Evolutionary conservation across 2,113 vertebrate genomes (phyloP).

Genomic region (Cryptomyrus ogoouensis): DNA sequence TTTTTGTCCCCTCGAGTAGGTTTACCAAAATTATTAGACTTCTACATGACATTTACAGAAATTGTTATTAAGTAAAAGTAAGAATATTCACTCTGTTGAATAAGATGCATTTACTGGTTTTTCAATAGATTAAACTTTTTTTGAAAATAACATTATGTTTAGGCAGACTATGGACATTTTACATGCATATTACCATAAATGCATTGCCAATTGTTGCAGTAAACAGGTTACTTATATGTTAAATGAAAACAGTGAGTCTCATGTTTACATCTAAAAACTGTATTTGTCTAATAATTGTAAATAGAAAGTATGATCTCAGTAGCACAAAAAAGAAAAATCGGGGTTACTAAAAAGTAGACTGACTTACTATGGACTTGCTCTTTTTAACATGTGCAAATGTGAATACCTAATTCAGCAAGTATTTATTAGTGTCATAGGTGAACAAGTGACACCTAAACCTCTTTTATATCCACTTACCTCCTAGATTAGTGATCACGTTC

Average conservation of each 20-base stretch:
- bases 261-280: background rate
- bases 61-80: no score
- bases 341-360: background rate
- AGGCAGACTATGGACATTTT: background rate
- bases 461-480: background rate
- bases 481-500: background rate
- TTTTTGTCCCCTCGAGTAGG: background rate
- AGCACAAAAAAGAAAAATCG: background rate
- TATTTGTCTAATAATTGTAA: background rate
- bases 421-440: slow-evolving; percentile 14
- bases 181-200: background rate
- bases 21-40: background rate
- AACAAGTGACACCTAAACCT: background rate
- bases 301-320: background rate
- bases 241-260: background rate
- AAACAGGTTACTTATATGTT: background rate
- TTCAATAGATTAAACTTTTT: background rate
- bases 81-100: background rate
- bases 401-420: background rate
- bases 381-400: background rate
- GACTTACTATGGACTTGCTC: background rate
- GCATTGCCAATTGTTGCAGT: background rate
- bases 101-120: background rate
- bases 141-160: background rate
- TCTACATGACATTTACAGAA: no score